Evolutionary conservation across 2,797 vertebrate species (phyloP).

Genomic region (Sphaeramia orbicularis): DNA sequence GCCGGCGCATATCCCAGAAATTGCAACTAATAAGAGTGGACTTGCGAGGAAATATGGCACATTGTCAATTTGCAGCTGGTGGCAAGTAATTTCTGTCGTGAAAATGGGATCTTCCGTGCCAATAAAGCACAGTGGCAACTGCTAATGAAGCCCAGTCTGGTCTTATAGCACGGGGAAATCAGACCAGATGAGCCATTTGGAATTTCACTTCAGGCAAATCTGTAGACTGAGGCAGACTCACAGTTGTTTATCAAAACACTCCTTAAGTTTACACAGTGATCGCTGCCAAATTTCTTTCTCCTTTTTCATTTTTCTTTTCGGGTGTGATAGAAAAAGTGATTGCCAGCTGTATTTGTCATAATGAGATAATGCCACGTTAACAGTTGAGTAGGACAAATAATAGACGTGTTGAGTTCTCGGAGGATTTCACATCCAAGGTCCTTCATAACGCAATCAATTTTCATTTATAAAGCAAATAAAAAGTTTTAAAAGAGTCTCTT

Average conservation of each 20-base stretch:
- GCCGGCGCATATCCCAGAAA: conserved; percentile 32
- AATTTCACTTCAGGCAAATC: conserved; percentile 56
- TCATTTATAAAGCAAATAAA: conserved; percentile 37
- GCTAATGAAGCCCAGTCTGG: conserved; percentile 73
- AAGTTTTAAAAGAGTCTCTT: conserved; percentile 2
- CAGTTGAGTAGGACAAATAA: conserved; percentile 10
- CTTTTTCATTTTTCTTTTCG: background rate
- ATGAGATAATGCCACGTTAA: conserved; percentile 24
- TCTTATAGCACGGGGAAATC: conserved; percentile 57
- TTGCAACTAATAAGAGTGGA: conserved; percentile 71
- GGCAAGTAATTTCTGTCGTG: conserved; percentile 70
- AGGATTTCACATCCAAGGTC: conserved; percentile 5
- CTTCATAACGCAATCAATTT: conserved; percentile 12
- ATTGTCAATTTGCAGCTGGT: conserved; percentile 78
- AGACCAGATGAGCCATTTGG: conserved; percentile 56
- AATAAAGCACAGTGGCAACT: conserved; percentile 65
- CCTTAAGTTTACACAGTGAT: conserved; percentile 9
- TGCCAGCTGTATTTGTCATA: conserved; percentile 18
- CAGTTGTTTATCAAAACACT: conserved; percentile 38
- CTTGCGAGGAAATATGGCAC: conserved; percentile 70
- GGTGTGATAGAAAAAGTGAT: conserved; percentile 7
- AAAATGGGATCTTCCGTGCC: conserved; percentile 77
- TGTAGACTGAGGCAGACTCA: conserved; percentile 30
- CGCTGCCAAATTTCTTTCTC: conserved; percentile 3
- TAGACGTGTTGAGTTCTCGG: background rate